A percentile compares a stretch with the other conserved stretches of the same genome.
Evolutionary conservation across 1,140 invertebrate genomes (phyloP).

Genomic region (Stegodyphus dumicola): DNA sequence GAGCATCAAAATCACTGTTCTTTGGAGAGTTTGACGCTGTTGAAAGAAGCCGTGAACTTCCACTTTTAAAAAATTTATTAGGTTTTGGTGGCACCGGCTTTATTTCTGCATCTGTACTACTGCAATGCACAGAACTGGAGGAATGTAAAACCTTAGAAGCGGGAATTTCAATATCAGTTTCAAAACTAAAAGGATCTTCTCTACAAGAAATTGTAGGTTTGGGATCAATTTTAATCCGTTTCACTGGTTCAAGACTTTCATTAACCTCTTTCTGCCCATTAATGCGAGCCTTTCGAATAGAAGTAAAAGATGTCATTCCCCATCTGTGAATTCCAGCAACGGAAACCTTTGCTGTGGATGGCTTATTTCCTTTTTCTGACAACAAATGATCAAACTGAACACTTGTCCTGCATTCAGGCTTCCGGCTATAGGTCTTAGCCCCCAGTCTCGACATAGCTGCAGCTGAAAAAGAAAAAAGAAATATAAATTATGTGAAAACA

Average conservation of each 20-base stretch:
- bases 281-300: constrained; percentile 80
- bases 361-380: constrained; percentile 84
- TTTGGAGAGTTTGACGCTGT: constrained; percentile 28
- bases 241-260: constrained; percentile 34
- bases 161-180: constrained; percentile 64
- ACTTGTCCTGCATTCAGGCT: constrained; percentile 68
- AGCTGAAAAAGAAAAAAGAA: constrained; percentile 3
- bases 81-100: constrained; percentile 72
- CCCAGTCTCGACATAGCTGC: constrained; percentile 58
- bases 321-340: constrained; percentile 87
- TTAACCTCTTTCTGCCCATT: constrained; percentile 72
- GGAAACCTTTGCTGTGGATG: constrained; percentile 80
- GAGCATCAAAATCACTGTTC: constrained; percentile 56
- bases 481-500: background rate
- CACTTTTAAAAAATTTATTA: constrained; percentile 86
- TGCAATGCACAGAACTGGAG: constrained; percentile 67
- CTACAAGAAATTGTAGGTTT: background rate
- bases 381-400: constrained; percentile 82
- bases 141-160: constrained; percentile 63
- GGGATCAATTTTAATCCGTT: constrained; percentile 44
- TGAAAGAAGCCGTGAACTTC: constrained; percentile 18
- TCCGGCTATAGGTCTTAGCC: constrained; percentile 65
- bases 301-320: constrained; percentile 93
- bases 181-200: constrained; percentile 70
- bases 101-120: constrained; percentile 3